phyloP scores from a whole-genome alignment of 2,113 vertebrate genomes.

The Austrofundulus limnaeus region DNA sequence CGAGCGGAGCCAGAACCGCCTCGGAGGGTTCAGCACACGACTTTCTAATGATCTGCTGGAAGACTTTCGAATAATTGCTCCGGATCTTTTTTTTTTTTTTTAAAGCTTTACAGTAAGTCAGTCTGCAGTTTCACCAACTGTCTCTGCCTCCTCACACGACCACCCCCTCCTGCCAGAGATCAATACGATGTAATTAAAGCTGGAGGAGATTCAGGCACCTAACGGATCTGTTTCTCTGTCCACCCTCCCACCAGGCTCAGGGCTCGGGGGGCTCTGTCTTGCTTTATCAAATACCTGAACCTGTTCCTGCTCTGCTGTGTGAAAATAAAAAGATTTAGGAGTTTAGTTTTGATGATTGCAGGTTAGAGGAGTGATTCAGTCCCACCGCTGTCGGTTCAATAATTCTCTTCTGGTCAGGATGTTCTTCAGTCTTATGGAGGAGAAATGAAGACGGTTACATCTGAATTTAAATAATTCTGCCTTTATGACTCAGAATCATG shows the following conservation, averaged over 20 bases:
- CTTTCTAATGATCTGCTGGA: slow-evolving; percentile 69
- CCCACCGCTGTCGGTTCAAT: too few species aligned
- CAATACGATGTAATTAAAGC: slow-evolving; percentile 76
- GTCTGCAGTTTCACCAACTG: slow-evolving; percentile 35
- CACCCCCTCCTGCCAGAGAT: slow-evolving; percentile 48
- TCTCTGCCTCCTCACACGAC: not conserved
- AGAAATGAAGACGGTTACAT: too few species aligned
- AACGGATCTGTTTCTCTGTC: slow-evolving; percentile 41
- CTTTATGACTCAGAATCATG: too few species aligned
- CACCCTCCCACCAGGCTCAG: slow-evolving; percentile 30
- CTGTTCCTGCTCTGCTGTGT: not conserved
- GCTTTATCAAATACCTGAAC: slow-evolving; percentile 22
- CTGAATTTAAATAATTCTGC: too few species aligned
- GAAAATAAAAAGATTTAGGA: not conserved
- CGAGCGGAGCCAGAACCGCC: slow-evolving; percentile 17
- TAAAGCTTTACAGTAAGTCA: slow-evolving; percentile 58
- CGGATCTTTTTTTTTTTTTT: slow-evolving; percentile 21
- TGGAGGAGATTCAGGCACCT: slow-evolving; percentile 51
- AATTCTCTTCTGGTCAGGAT: too few species aligned
- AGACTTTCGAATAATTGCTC: slow-evolving; percentile 53
- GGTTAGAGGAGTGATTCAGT: too few species aligned
- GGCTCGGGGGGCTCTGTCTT: slow-evolving; percentile 24
- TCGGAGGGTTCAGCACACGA: slow-evolving; percentile 13
- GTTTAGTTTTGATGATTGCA: too few species aligned
- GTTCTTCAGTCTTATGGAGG: too few species aligned